These are phyloP conservation scores for Sorex araneus DNA, from an alignment of 2,113 vertebrate genomes.

Conservation along the genomic window DNA sequence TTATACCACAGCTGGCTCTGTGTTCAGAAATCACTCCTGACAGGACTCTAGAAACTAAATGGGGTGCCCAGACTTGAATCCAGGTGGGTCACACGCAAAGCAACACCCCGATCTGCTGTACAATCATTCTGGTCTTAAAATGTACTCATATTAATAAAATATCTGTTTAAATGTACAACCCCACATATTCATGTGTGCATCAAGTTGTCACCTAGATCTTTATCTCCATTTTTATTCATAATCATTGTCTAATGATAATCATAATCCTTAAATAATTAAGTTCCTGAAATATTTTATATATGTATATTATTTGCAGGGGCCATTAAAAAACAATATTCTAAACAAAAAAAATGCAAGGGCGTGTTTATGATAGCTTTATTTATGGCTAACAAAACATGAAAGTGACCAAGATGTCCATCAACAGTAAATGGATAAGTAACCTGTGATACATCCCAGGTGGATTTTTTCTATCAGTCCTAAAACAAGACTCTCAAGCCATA, in stretches of 20 bases:
- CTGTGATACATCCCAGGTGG: neutral
- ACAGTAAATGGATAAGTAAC: neutral
- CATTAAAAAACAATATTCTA: neutral
- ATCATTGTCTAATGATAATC: neutral
- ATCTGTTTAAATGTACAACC: neutral
- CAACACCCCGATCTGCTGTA: too few species aligned
- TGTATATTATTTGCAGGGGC: neutral
- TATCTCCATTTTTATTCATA: neutral
- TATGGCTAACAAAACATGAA: neutral
- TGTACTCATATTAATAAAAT: neutral
- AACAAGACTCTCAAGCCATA: neutral
- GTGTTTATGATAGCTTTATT: neutral
- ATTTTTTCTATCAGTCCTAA: too few species aligned
- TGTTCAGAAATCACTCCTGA: too few species aligned
- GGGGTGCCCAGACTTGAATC: too few species aligned
- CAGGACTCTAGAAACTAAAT: too few species aligned
- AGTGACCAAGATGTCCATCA: neutral
- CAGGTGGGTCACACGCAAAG: too few species aligned
- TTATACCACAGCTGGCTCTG: too few species aligned
- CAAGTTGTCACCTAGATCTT: neutral
- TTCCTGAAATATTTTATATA: conserved; percentile 1
- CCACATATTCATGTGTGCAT: neutral
- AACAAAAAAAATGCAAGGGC: neutral
- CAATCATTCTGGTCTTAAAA: too few species aligned
- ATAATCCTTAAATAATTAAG: neutral